Conservation (phyloP, 2,888 invertebrate species). For the Synergus umbraculus region DNA sequence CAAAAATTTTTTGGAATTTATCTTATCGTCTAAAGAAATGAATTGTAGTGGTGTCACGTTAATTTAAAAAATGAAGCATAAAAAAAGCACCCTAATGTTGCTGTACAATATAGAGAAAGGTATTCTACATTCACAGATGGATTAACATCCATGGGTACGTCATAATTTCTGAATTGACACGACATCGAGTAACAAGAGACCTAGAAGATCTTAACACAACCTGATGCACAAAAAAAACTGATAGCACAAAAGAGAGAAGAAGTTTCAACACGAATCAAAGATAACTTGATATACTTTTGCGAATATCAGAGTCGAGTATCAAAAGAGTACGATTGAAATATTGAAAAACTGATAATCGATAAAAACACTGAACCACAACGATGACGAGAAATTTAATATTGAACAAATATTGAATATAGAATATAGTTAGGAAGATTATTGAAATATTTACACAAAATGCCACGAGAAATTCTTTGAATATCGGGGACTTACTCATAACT, state of each 20-base stretch:
- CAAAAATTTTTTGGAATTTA: background rate
- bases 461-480: slow-evolving; percentile 55
- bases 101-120: background rate
- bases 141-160: slow-evolving; percentile 38
- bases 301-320: background rate
- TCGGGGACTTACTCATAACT: slow-evolving; percentile 74
- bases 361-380: slow-evolving; percentile 51
- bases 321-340: slow-evolving; percentile 1
- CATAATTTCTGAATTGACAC: slow-evolving; percentile 12
- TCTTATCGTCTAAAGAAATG: too few relatives aligned
- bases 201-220: background rate
- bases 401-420: slow-evolving; percentile 11
- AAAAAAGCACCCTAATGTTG: too few relatives aligned
- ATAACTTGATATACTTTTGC: background rate
- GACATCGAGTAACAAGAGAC: background rate
- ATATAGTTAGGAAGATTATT: too few relatives aligned
- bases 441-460: slow-evolving; percentile 52
- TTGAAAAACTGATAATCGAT: background rate
- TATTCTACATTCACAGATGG: background rate
- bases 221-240: slow-evolving; percentile 13
- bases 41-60: too few relatives aligned
- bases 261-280: slow-evolving; percentile 6
- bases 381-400: slow-evolving; percentile 42
- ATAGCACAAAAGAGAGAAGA: background rate
- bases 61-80: background rate